These are phyloP conservation scores for Yponomeuta plumbellus DNA, from an alignment of 2,888 invertebrate species.

Conservation along the genomic window DNA sequence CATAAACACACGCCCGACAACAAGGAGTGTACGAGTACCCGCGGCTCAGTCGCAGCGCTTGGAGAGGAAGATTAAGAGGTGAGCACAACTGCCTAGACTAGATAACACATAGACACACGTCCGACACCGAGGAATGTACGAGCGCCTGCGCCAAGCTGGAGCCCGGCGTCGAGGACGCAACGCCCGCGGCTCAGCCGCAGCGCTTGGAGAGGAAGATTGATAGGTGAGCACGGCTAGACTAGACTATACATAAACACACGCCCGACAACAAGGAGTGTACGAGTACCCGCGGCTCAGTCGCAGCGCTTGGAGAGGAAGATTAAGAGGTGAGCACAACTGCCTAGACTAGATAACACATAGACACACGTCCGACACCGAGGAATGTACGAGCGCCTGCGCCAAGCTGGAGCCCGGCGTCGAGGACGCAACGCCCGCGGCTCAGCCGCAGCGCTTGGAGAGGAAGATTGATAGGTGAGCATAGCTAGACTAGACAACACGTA, in stretches of 20 bases:
- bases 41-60: constrained; percentile 14
- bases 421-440: constrained; percentile 17
- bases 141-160: constrained; percentile 54
- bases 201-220: constrained; percentile 14
- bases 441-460: constrained; percentile 4
- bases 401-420: constrained; percentile 50
- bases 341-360: no score
- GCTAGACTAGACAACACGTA: no score
- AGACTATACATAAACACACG: constrained; percentile 16
- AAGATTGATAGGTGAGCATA: constrained; percentile 15
- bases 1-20: constrained; percentile 28
- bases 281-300: constrained; percentile 26
- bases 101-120: no score
- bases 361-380: constrained; percentile 42
- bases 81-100: no score
- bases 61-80: constrained; percentile 16
- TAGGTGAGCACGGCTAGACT: neutral
- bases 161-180: constrained; percentile 33
- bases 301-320: constrained; percentile 12
- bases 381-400: constrained; percentile 45
- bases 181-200: constrained; percentile 16
- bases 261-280: constrained; percentile 42
- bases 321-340: constrained; percentile 8
- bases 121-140: constrained; percentile 40
- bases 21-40: constrained; percentile 41